Conservation (phyloP, 2,113 vertebrate genomes). For the Falcunculus frontatus region DNA sequence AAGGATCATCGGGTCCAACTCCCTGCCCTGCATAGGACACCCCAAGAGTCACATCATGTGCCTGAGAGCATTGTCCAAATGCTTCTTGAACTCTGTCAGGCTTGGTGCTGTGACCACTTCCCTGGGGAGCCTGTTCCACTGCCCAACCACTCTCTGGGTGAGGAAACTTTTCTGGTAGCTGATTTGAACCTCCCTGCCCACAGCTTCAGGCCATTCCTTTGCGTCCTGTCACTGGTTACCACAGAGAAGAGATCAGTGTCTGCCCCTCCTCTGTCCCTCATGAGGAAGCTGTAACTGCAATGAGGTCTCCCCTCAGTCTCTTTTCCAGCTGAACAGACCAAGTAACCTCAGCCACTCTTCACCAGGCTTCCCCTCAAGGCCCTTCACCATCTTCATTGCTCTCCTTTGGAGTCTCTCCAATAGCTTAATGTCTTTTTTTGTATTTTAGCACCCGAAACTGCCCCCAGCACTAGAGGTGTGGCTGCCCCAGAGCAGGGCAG, state of each 20-base stretch:
- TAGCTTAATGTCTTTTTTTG: background rate
- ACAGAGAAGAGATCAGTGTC: background rate
- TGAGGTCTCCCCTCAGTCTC: background rate
- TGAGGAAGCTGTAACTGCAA: rapidly evolving
- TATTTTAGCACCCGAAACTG: background rate
- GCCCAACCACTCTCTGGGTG: background rate
- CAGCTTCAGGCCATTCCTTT: background rate
- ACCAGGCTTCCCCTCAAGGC: rapidly evolving
- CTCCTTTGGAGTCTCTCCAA: background rate
- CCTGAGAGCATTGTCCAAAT: background rate
- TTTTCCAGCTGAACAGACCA: background rate
- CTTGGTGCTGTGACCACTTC: background rate
- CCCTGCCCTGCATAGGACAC: background rate
- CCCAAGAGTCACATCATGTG: background rate
- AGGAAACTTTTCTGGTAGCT: background rate
- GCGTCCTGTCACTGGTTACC: background rate
- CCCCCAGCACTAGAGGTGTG: background rate
- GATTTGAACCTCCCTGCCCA: background rate
- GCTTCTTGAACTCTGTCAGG: background rate
- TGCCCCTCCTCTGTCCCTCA: background rate
- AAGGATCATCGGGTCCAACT: background rate
- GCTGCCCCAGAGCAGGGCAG: rapidly evolving
- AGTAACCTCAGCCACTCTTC: background rate
- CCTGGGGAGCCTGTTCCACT: background rate
- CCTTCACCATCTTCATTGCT: background rate